These are phyloP conservation scores for Abramis brama DNA, from an alignment of 2,113 vertebrate species.

Conservation along the genomic window DNA sequence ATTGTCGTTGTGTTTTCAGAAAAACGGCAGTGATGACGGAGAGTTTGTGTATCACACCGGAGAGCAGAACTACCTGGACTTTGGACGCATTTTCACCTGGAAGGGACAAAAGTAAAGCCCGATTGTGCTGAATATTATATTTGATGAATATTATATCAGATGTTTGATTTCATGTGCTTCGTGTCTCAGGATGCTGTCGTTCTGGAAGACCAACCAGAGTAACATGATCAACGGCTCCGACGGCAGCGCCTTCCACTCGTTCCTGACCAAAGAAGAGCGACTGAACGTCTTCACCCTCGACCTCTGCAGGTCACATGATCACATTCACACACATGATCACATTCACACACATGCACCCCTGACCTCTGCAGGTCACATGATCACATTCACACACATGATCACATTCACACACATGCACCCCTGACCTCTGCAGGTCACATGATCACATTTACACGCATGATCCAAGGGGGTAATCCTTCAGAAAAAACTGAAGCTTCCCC, in stretches of 20 bases:
- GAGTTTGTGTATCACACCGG: slow-evolving; percentile 91
- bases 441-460: no score
- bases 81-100: slow-evolving; percentile 88
- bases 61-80: slow-evolving; percentile 84
- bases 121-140: background rate
- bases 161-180: background rate
- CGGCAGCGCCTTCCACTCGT: slow-evolving; percentile 89
- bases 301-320: slow-evolving; percentile 86
- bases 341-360: no score
- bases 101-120: slow-evolving; percentile 85
- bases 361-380: no score
- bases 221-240: slow-evolving; percentile 96
- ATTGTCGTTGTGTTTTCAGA: slow-evolving; percentile 71
- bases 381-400: no score
- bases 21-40: slow-evolving; percentile 86
- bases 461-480: no score
- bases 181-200: slow-evolving; percentile 74
- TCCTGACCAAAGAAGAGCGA: slow-evolving; percentile 84
- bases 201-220: slow-evolving; percentile 84
- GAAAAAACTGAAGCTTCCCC: no score
- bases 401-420: no score
- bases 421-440: no score
- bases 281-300: slow-evolving; percentile 90
- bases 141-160: background rate
- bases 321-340: background rate